Evolutionary conservation across 2,797 vertebrate genomes (phyloP).

Genomic region (Scolopax bukidnonensis): DNA sequence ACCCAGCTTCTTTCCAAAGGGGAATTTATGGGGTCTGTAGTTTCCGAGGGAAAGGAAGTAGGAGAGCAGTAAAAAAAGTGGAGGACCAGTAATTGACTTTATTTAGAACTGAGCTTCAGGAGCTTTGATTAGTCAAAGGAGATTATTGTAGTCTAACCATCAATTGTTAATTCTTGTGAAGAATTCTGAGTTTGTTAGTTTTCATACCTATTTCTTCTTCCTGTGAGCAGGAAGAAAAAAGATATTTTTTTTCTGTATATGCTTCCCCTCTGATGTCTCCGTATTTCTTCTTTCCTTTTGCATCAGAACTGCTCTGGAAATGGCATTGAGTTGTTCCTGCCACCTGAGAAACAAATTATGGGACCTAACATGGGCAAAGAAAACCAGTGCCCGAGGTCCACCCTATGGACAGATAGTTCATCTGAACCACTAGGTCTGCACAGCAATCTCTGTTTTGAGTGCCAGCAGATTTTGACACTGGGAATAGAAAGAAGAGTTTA

Average conservation of each 20-base stretch:
- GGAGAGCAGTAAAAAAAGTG: background rate
- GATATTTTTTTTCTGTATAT: background rate
- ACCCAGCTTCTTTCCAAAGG: background rate
- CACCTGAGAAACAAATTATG: background rate
- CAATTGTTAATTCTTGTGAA: background rate
- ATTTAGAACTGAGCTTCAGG: background rate
- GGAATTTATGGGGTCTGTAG: background rate
- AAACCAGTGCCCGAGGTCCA: background rate
- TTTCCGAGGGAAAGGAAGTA: background rate
- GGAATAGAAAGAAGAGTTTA: background rate
- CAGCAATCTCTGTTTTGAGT: background rate
- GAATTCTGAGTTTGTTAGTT: background rate
- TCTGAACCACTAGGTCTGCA: background rate
- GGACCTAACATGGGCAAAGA: background rate
- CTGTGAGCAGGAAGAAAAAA: background rate
- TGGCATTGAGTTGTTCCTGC: background rate
- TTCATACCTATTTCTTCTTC: background rate
- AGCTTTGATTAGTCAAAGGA: background rate
- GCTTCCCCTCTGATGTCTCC: background rate
- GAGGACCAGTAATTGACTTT: background rate
- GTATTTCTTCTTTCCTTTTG: background rate
- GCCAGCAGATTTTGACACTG: background rate
- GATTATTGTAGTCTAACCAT: background rate
- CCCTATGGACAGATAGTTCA: background rate
- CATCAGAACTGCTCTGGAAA: background rate